These are phyloP conservation scores for Belonocnema kinseyi DNA, from an alignment of 1,140 invertebrate species.

Conservation along the genomic window DNA sequence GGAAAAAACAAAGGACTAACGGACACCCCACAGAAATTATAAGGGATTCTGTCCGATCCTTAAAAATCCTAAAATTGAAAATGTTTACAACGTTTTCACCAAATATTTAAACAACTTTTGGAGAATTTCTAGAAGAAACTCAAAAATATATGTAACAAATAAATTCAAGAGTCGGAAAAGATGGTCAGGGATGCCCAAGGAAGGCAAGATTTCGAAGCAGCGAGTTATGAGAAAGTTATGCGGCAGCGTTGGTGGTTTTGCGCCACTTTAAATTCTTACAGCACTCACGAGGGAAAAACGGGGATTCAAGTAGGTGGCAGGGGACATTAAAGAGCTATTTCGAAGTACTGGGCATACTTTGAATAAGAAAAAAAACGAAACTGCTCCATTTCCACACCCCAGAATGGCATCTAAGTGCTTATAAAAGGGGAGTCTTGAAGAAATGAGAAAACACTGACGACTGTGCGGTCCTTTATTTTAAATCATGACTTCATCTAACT, in stretches of 20 bases:
- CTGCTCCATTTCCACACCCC: background rate
- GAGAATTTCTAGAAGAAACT: no score
- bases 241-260: conserved; percentile 14
- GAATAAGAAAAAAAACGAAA: background rate
- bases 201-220: conserved; percentile 2
- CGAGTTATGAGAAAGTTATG: conserved; percentile 13
- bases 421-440: background rate
- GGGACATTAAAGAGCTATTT: conserved; percentile 25
- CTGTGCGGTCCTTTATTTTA: no score
- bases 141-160: no score
- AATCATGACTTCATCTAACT: no score
- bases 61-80: no score
- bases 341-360: conserved; percentile 24
- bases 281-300: conserved; percentile 24
- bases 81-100: no score
- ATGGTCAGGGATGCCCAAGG: background rate
- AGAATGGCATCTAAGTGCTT: conserved; percentile 3
- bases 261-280: conserved; percentile 29
- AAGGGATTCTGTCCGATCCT: no score
- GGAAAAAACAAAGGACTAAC: no score
- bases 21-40: no score
- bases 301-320: conserved; percentile 8
- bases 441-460: background rate
- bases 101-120: no score
- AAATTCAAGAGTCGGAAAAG: background rate